Conservation (phyloP, 1,140 invertebrate genomes). For the Zaprionus ghesquierei region DNA sequence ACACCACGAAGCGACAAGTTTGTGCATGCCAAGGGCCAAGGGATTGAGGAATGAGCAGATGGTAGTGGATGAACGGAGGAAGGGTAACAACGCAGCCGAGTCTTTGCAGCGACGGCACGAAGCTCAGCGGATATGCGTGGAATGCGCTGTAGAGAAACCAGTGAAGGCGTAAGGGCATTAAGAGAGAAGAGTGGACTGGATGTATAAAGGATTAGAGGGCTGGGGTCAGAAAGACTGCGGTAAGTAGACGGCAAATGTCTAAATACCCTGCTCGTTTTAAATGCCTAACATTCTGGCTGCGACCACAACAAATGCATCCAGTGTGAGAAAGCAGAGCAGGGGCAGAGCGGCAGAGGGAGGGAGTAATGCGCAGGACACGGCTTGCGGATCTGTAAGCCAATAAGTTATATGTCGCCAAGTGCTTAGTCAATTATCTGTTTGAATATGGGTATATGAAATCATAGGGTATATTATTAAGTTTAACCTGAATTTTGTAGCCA, state of each 20-base stretch:
- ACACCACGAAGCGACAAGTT: conserved; percentile 79
- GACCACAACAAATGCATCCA: conserved; percentile 49
- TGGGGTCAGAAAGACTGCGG: not conserved
- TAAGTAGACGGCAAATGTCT: conserved; percentile 77
- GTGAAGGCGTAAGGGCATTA: not conserved
- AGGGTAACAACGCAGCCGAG: conserved; percentile 35
- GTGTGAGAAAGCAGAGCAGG: not conserved
- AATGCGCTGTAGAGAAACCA: conserved; percentile 43
- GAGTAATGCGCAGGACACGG: no score
- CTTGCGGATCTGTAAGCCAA: no score
- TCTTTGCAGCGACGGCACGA: conserved; percentile 50
- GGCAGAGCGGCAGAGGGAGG: no score
- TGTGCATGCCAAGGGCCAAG: conserved; percentile 34
- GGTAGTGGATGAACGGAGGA: not conserved
- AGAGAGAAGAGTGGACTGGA: not conserved
- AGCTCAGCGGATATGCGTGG: conserved; percentile 61
- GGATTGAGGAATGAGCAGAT: not conserved
- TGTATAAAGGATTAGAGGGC: not conserved
- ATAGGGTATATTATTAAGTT: no score
- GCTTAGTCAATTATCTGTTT: no score
- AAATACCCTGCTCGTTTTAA: conserved; percentile 78
- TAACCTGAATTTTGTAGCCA: no score
- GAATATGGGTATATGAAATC: no score
- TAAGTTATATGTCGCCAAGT: no score
- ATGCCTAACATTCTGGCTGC: conserved; percentile 65